A percentile compares a stretch with the other conserved stretches of the same genome.
Evolutionary conservation across 2,113 vertebrate genomes (phyloP).

Genomic region (Syrmaticus mikado): DNA sequence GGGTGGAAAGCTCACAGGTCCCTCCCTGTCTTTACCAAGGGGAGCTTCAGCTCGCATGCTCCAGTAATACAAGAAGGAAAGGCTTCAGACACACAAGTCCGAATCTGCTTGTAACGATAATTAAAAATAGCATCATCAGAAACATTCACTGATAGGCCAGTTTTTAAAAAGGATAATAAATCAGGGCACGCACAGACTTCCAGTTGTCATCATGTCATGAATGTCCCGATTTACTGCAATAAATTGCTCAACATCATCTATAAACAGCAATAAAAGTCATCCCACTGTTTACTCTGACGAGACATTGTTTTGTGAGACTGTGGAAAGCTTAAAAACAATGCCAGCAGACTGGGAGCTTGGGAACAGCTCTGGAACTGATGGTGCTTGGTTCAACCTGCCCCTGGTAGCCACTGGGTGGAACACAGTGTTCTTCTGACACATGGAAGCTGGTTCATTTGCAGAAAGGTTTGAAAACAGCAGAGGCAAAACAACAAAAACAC

Average conservation of each 20-base stretch:
- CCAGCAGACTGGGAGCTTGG: neutral
- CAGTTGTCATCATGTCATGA: neutral
- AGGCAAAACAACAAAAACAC: neutral
- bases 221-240: neutral
- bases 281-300: neutral
- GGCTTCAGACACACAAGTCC: neutral
- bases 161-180: neutral
- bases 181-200: neutral
- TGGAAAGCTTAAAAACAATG: neutral
- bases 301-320: neutral
- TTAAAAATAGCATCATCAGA: neutral
- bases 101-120: neutral
- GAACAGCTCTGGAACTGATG: neutral
- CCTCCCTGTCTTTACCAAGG: neutral
- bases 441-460: neutral
- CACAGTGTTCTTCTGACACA: neutral
- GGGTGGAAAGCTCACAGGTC: fast-evolving
- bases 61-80: neutral
- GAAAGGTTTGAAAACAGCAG: neutral
- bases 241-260: conserved; percentile 3
- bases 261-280: neutral
- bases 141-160: neutral
- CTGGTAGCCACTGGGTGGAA: neutral
- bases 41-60: fast-evolving
- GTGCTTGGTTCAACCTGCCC: neutral